Conservation (phyloP, 1,140 invertebrate genomes). For the Augochlora pura region DNA sequence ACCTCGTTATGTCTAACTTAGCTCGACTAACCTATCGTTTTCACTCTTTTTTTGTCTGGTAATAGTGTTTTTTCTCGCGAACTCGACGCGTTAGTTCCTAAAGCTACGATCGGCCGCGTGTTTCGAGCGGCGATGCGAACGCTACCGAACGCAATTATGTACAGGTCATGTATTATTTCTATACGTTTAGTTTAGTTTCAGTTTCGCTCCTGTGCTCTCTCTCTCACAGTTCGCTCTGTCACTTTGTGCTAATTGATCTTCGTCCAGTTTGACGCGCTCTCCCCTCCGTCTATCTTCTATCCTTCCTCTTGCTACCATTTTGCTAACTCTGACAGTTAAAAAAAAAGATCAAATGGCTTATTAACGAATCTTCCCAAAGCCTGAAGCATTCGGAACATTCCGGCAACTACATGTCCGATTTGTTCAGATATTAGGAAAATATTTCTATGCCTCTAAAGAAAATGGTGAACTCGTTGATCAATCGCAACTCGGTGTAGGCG, state of each 20-base stretch:
- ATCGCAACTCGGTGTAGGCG: neutral
- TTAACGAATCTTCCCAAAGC: no score
- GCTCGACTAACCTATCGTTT: slow-evolving; percentile 10
- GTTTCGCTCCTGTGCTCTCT: neutral
- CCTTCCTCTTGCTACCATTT: neutral
- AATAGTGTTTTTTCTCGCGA: neutral
- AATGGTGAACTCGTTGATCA: no score
- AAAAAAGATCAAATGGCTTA: no score
- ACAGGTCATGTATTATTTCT: neutral
- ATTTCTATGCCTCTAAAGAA: neutral
- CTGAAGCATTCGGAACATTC: no score
- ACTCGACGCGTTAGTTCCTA: neutral
- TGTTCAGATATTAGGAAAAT: no score
- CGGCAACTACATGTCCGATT: no score
- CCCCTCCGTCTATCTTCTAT: neutral
- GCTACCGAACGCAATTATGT: no score
- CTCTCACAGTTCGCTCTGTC: neutral
- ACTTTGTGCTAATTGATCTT: slow-evolving; percentile 28
- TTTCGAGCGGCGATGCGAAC: no score
- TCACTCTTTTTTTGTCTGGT: slow-evolving; percentile 1
- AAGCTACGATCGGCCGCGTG: no score
- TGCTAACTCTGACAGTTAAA: no score
- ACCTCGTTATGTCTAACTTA: neutral
- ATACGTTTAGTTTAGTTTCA: neutral
- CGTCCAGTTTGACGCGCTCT: slow-evolving; percentile 4